phyloP scores from a whole-genome alignment of 2,797 vertebrate genomes.

The Chloroceryle amazona region DNA sequence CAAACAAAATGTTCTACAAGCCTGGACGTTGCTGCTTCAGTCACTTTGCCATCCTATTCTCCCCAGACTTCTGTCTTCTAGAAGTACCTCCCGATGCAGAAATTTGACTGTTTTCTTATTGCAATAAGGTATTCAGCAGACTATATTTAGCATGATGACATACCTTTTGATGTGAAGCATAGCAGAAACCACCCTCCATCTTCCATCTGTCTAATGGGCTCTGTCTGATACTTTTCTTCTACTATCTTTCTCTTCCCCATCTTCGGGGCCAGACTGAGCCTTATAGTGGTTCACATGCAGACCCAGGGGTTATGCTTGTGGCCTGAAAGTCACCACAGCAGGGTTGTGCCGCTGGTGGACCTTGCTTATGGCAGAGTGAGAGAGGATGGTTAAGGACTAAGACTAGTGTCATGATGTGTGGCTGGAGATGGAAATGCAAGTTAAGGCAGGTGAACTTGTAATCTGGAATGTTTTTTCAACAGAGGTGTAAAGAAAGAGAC shows the following conservation, averaged over 20 bases:
- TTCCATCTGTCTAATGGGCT: background rate
- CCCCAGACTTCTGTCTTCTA: background rate
- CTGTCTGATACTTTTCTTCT: background rate
- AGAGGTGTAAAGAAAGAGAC: background rate
- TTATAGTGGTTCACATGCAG: background rate
- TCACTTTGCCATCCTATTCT: background rate
- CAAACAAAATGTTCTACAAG: background rate
- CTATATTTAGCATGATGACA: background rate
- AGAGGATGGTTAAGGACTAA: background rate
- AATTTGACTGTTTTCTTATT: background rate
- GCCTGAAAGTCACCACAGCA: background rate
- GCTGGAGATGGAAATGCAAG: background rate
- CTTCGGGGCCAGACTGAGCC: background rate
- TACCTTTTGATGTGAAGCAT: background rate
- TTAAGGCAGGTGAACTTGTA: background rate
- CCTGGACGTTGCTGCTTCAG: background rate
- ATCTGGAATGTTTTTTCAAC: background rate
- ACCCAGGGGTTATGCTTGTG: background rate
- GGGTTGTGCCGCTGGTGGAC: background rate
- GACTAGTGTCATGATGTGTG: background rate
- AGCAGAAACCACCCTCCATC: background rate
- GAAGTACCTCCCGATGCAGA: background rate
- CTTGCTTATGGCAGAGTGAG: background rate
- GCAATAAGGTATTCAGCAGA: background rate
- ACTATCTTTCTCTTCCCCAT: background rate